These are phyloP conservation scores for Hanleya hanleyi DNA, from an alignment of 2,888 invertebrate species.

Conservation along the genomic window DNA sequence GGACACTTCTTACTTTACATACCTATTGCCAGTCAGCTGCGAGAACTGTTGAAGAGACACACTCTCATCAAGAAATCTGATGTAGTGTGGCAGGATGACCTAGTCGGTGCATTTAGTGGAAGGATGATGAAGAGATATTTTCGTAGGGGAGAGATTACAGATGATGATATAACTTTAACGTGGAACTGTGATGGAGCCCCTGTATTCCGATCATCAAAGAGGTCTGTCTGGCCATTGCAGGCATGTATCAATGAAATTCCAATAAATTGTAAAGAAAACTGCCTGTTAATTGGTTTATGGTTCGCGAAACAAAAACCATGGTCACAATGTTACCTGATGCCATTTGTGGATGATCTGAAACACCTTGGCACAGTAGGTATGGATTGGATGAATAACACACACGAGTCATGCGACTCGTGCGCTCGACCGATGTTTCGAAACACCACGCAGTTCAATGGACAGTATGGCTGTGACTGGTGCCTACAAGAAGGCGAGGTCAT, in stretches of 20 bases:
- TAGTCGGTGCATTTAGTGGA: neutral
- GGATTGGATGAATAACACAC: neutral
- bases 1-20: neutral
- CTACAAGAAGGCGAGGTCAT: neutral
- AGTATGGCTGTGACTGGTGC: conserved; percentile 14
- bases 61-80: neutral
- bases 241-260: neutral
- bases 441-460: conserved; percentile 9
- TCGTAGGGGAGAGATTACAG: neutral
- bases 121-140: neutral
- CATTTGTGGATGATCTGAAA: neutral
- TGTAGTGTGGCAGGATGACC: neutral
- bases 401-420: neutral
- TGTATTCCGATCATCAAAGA: neutral
- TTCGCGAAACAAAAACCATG: neutral
- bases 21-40: neutral
- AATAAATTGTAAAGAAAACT: neutral
- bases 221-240: neutral
- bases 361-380: neutral
- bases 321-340: neutral
- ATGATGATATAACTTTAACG: neutral
- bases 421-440: conserved; percentile 9
- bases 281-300: neutral
- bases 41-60: neutral
- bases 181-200: neutral